Conservation (phyloP, 1,140 invertebrate genomes). For the Physella acuta region DNA sequence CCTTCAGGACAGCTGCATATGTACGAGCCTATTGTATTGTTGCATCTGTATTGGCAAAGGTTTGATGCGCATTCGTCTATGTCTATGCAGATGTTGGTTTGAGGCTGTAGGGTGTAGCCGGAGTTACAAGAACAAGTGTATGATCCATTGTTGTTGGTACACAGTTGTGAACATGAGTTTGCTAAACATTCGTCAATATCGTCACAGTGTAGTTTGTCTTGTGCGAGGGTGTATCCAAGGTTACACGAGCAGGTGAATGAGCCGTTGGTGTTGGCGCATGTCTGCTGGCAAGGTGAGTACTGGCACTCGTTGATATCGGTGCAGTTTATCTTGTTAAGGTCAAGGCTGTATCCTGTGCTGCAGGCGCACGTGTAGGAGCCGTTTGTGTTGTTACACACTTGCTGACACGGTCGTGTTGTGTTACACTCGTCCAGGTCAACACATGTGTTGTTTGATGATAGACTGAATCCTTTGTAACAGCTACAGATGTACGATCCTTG, state of each 20-base stretch:
- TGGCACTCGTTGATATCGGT: neutral
- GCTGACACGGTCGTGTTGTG: neutral
- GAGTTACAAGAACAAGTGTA: slow-evolving; percentile 28
- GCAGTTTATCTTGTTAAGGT: neutral
- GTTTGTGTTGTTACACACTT: neutral
- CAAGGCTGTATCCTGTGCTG: neutral
- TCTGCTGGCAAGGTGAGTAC: neutral
- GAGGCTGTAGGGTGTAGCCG: slow-evolving; percentile 23
- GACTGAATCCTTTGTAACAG: neutral
- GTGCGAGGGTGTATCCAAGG: neutral
- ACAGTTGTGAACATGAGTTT: neutral
- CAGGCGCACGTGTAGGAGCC: neutral
- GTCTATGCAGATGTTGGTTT: slow-evolving; percentile 18
- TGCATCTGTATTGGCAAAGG: slow-evolving; percentile 29
- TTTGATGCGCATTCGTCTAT: slow-evolving; percentile 32
- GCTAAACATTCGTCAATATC: slow-evolving; percentile 11
- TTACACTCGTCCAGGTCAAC: neutral
- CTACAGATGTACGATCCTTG: neutral
- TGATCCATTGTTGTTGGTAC: slow-evolving; percentile 14
- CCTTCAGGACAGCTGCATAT: neutral
- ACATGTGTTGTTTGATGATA: neutral
- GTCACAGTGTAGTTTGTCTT: neutral
- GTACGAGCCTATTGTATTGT: slow-evolving; percentile 28
- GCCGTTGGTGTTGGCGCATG: neutral
- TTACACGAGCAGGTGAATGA: neutral